Conservation (phyloP, 2,113 vertebrate species). For the Cinclus mexicanus region DNA sequence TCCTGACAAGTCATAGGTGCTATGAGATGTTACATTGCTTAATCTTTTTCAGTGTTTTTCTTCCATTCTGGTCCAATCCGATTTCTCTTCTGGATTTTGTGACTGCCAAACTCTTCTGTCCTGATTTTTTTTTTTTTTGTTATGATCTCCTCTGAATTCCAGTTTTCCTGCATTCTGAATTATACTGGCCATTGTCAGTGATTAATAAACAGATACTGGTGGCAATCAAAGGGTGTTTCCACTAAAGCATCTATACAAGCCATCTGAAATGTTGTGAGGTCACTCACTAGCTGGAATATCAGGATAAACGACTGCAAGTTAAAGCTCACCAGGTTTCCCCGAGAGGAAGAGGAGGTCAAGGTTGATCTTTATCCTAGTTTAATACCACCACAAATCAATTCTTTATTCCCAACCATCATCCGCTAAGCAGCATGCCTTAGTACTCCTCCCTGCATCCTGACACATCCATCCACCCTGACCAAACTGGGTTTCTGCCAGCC, state of each 20-base stretch:
- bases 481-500: neutral
- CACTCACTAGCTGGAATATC: neutral
- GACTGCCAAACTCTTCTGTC: neutral
- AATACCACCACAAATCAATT: neutral
- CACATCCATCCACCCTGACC: neutral
- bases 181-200: neutral
- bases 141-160: neutral
- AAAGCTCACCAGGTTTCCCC: neutral
- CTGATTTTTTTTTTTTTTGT: neutral
- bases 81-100: accelerated
- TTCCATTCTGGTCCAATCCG: neutral
- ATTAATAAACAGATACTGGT: neutral
- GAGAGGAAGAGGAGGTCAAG: neutral
- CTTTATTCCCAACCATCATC: neutral
- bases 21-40: neutral
- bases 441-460: neutral
- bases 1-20: neutral
- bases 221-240: neutral
- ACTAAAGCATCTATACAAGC: neutral
- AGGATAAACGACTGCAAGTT: neutral
- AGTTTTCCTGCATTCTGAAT: neutral
- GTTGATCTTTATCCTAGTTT: neutral
- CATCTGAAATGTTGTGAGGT: neutral
- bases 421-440: neutral
- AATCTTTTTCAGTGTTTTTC: neutral